Evolutionary conservation across 2,113 vertebrate genomes (phyloP).

Genomic region (Lepus europaeus): DNA sequence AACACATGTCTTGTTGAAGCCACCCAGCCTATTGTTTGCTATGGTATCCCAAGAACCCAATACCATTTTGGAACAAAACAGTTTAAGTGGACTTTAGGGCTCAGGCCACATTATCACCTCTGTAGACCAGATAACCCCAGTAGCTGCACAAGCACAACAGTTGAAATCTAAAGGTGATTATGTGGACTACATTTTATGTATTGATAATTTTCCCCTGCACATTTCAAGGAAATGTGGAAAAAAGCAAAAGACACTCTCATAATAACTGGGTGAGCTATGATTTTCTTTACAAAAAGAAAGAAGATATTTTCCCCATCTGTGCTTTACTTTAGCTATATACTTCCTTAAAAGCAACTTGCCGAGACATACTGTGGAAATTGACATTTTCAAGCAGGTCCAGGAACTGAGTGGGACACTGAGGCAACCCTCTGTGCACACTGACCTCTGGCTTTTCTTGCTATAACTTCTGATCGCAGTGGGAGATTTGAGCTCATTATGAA

Average conservation of each 20-base stretch:
- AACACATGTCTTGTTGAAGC: conserved; percentile 6
- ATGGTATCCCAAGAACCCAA: not conserved
- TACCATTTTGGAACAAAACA: conserved; percentile 14
- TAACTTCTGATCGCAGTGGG: conserved; percentile 42
- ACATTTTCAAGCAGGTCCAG: conserved; percentile 58
- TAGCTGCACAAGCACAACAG: not conserved
- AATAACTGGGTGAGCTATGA: not conserved
- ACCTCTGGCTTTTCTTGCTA: conserved; percentile 57
- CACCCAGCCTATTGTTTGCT: not conserved
- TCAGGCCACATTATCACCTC: not conserved
- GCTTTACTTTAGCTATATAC: not conserved
- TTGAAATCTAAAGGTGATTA: not conserved
- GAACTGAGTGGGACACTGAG: not conserved
- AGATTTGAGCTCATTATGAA: conserved; percentile 71
- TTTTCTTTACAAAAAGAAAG: not conserved
- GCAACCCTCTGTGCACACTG: not conserved
- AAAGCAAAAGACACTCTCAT: not conserved
- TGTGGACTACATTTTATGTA: not conserved
- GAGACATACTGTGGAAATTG: conserved; percentile 56
- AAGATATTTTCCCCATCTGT: not conserved
- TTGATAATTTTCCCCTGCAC: not conserved
- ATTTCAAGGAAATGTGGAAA: conserved; percentile 20
- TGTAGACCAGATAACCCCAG: not conserved
- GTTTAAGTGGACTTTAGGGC: not conserved
- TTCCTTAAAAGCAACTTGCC: conserved; percentile 49